These are phyloP conservation scores for Anhinga rufa DNA, from an alignment of 2,113 vertebrate genomes.

Conservation along the genomic window DNA sequence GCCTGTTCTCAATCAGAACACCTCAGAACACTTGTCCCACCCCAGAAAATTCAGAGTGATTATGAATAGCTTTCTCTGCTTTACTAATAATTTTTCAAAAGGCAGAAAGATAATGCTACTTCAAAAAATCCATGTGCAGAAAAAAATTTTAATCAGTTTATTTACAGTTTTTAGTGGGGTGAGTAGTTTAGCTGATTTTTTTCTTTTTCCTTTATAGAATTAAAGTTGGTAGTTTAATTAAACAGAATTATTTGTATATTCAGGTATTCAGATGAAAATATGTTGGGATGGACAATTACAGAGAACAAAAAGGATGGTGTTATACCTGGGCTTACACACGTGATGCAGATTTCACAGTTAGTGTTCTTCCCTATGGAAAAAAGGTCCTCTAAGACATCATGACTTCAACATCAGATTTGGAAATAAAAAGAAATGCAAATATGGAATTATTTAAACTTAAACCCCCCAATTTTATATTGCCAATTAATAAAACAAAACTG, in stretches of 20 bases:
- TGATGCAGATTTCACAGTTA: not conserved
- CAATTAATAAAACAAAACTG: not conserved
- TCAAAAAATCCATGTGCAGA: not conserved
- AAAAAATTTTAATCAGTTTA: rapidly evolving
- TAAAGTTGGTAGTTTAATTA: not conserved
- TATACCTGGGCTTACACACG: rapidly evolving
- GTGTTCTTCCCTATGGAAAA: not conserved
- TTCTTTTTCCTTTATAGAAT: not conserved
- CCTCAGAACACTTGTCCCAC: not conserved
- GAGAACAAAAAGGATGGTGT: not conserved
- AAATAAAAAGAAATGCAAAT: not conserved
- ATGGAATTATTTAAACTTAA: not conserved
- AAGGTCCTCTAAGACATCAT: not conserved
- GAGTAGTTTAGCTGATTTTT: not conserved
- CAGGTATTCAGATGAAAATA: not conserved
- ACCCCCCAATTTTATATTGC: not conserved
- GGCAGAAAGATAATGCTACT: not conserved
- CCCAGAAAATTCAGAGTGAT: not conserved
- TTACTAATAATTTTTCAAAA: not conserved
- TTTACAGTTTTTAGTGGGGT: not conserved
- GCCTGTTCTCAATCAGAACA: not conserved
- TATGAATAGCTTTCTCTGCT: not conserved
- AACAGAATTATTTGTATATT: not conserved
- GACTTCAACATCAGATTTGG: not conserved
- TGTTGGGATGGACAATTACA: not conserved